Base-by-base conservation (phyloP, 2,888 invertebrate species). In the Matsumyia berberina region DNA sequence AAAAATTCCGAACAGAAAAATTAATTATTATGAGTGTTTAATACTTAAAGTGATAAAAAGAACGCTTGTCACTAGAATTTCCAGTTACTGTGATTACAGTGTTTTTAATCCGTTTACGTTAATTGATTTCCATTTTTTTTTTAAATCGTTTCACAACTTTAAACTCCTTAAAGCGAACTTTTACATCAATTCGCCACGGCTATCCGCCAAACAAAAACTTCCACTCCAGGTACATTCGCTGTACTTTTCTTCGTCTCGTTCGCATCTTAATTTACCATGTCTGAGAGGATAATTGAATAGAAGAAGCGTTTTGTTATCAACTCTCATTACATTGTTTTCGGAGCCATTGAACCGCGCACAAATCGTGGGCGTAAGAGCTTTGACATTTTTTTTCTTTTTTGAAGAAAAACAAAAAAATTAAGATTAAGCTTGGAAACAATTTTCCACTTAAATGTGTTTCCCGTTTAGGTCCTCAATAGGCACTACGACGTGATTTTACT, bases 271-370 rank as follows among this genome's bases (percentile, higher is more conserved):
- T 73, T 73, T 64, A 62, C 33, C 12, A 64, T 64, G 73, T 73
- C 73, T 73, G 64, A 73, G 73, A 73, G 73, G 62, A 73, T 73
- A 73, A 73, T 73, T 73, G 62, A 73, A 73, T 64, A 35, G 44
- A 73, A 73, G 62, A 19, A 44, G 35, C 73, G 31, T 62, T 73
- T 53, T 42, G 51, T 44, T 73, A 73, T 53, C 33, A 62, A 60
- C 62, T 29, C 62, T 53, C 39, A 53, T 73, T 53, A 44, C 33
- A 73, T 62, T 73, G 62, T 73, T 64, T 44, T 62, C 53, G 11
- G 33, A 64, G 53, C 73, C 51, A 64, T 73, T 64, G 53, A 64
- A 62, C 53, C 35, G 64, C 53, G n/a, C 33, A 33, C 29, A 53
- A 73, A 73, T 5, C 1, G 53, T 44, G 15, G 51, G 57, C 44